A percentile compares a stretch with the other conserved stretches of the same genome.
phyloP scores from a whole-genome alignment of 2,888 invertebrate species.

The Pachymerium ferrugineum region DNA sequence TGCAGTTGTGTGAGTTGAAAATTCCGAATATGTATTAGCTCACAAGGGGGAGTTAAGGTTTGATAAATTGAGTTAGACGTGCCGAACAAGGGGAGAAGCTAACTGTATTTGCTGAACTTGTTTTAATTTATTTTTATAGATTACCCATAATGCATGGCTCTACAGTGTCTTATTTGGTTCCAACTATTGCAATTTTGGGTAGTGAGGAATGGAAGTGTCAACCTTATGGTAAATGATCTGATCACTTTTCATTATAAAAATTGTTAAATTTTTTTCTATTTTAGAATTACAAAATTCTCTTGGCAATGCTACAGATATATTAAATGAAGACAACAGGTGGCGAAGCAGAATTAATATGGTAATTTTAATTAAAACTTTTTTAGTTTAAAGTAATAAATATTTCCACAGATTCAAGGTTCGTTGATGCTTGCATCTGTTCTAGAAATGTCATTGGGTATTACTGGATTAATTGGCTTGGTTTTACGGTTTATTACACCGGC shows the following conservation, averaged over 20 bases:
- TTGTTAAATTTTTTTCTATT: too few relatives aligned
- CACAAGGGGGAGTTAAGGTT: too few relatives aligned
- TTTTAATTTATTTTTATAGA: too few relatives aligned
- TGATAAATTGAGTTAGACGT: too few relatives aligned
- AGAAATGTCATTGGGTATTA: slow-evolving; percentile 63
- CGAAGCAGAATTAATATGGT: neutral
- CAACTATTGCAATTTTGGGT: slow-evolving; percentile 68
- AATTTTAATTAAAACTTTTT: neutral
- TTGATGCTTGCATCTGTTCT: slow-evolving; percentile 71
- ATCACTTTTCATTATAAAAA: too few relatives aligned
- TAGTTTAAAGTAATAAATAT: too few relatives aligned
- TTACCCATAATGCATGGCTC: slow-evolving; percentile 54
- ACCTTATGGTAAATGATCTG: too few relatives aligned
- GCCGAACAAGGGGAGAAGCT: too few relatives aligned
- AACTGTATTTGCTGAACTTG: too few relatives aligned
- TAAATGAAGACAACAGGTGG: neutral
- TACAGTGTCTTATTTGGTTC: slow-evolving; percentile 71
- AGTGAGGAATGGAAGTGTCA: slow-evolving; percentile 64
- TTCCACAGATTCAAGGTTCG: slow-evolving; percentile 64
- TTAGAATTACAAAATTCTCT: too few relatives aligned
- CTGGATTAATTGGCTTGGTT: slow-evolving; percentile 67
- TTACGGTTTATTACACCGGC: slow-evolving; percentile 72
- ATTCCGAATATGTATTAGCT: too few relatives aligned
- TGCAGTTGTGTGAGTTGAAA: too few relatives aligned
- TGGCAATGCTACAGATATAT: neutral